Conservation (phyloP, 2,113 vertebrate species). For the Verasper variegatus region DNA sequence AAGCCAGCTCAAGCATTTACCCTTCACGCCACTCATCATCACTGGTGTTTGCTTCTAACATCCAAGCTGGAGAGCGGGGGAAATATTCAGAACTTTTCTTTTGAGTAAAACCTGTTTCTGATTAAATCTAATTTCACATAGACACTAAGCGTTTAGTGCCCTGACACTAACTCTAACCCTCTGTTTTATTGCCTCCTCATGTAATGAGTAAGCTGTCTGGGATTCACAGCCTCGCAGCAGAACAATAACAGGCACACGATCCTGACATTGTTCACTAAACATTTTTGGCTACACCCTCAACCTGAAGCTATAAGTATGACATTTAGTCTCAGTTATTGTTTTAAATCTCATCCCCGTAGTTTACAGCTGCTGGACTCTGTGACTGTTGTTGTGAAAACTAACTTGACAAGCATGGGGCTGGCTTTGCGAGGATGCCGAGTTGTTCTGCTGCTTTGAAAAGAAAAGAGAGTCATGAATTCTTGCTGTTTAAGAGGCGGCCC, state of each 20-base stretch:
- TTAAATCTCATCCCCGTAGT: too few relatives aligned
- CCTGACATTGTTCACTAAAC: neutral
- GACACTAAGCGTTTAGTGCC: too few relatives aligned
- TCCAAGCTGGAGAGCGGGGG: neutral
- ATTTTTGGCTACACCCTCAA: too few relatives aligned
- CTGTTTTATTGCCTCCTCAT: neutral
- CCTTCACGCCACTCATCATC: neutral
- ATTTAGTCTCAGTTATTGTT: neutral
- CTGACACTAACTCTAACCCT: too few relatives aligned
- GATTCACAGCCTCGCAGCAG: neutral
- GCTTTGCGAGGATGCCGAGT: conserved; percentile 22
- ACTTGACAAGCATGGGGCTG: neutral
- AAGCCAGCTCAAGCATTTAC: conserved; percentile 10
- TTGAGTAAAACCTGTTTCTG: too few relatives aligned
- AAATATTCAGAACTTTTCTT: neutral
- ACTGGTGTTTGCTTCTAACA: neutral
- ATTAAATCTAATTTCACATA: too few relatives aligned
- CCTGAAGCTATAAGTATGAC: conserved; percentile 8
- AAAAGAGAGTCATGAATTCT: conserved; percentile 8
- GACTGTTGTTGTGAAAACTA: neutral
- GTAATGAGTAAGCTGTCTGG: neutral
- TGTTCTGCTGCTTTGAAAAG: neutral
- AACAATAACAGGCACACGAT: neutral
- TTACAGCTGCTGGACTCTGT: neutral
- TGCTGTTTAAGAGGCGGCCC: neutral